Percentiles rank a stretch among this genome's conserved stretches.
These are phyloP conservation scores for Nothocercus nigrocapillus DNA, from an alignment of 2,113 vertebrate species.

Conservation along the genomic window DNA sequence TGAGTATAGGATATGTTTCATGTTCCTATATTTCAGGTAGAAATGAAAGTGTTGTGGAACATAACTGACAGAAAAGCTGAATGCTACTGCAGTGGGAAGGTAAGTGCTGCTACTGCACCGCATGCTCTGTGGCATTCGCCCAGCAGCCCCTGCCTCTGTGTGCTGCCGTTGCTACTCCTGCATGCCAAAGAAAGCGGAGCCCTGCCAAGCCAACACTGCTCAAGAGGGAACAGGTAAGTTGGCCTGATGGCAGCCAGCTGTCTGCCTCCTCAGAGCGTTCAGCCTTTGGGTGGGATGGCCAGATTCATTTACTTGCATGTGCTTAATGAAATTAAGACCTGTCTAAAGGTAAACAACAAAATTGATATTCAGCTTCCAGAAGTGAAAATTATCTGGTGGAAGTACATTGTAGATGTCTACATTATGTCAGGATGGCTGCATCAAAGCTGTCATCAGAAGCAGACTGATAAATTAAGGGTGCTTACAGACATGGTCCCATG, in stretches of 20 bases:
- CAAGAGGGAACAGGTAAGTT: neutral
- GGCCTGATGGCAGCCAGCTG: fast-evolving
- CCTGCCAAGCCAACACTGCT: no score
- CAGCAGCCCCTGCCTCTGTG: neutral
- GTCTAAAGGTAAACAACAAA: neutral
- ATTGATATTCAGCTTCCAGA: neutral
- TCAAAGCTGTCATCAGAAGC: neutral
- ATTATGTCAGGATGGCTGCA: neutral
- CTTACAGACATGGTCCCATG: fast-evolving
- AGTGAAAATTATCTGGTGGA: neutral
- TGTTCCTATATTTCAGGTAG: neutral
- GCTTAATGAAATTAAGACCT: neutral
- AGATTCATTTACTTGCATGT: neutral
- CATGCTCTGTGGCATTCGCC: neutral
- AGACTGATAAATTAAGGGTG: neutral
- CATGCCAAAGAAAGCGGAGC: neutral
- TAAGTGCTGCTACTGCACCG: neutral
- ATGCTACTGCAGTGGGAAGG: neutral
- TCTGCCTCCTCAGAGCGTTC: neutral
- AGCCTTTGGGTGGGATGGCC: neutral
- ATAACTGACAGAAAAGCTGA: neutral
- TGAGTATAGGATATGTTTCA: neutral
- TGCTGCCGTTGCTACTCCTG: no score
- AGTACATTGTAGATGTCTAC: fast-evolving
- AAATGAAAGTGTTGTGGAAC: neutral